Evolutionary conservation across 1,140 invertebrate species (phyloP), one percentile per base, ranked within the genome.

Genomic region (Notospermus geniculatus): DNA sequence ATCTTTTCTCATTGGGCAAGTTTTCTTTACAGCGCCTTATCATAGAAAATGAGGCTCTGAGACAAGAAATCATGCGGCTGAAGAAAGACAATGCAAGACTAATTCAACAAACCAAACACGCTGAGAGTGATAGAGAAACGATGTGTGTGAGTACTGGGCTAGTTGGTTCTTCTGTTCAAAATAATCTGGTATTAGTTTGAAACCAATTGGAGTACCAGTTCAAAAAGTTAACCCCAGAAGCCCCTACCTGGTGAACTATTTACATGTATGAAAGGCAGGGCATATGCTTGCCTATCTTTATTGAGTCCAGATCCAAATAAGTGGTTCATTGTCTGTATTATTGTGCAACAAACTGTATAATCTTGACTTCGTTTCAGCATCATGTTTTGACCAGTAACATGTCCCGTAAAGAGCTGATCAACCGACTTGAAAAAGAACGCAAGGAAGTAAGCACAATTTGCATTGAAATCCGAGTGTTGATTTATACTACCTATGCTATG

Each of bases 21-120:
- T n/a, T 15, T 36, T 36, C 15, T 32, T 59, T 68, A 22, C 28
- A 73, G 71, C 64, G 70, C 19, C 56, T 73, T 29, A 13, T 65
- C 9, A 66, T 67, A 27, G 71, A 73, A 52, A 73, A 71, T 60
- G 61, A 60, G 19, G 64, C 63, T 17, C 58, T 67, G 25, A 67
- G 64, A 50, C 45, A 65, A 46, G 71, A 73, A 55, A 64, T 73
- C 2, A 41, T 59, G 27, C 55, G 71, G 52, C 46, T 73, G 13
- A 71, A 71, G 46, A 63, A 67, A 53, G 71, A 73, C 52, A 73
- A 73, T 60, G 59, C 62, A 11, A 39, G 52, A 27, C 45, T 73
- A 19, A 62, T 73, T 30, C 69, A 70, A 60, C 67, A 69, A 60
- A 63, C 67, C 28, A 73, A 73, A 58, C 53, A 62, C 43, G 71